Conservation (phyloP, 2,113 vertebrate species). For the Pelecanoides urinatrix region DNA sequence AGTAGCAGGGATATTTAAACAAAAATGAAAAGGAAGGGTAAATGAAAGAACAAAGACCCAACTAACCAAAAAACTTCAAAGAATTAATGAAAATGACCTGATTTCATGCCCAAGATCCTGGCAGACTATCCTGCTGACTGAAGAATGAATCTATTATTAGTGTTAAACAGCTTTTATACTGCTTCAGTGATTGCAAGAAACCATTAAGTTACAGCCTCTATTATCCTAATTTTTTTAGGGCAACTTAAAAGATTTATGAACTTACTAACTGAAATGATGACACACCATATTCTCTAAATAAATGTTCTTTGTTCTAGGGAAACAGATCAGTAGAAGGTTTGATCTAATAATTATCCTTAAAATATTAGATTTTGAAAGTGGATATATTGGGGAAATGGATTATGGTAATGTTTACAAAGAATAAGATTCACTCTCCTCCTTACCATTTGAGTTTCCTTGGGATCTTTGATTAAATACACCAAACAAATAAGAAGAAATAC, state of each 20-base stretch:
- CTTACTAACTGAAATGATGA: conserved; percentile 12
- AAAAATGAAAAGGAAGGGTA: conserved; percentile 23
- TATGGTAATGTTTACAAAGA: not conserved
- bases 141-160: conserved; percentile 32
- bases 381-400: not conserved
- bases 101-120: conserved; percentile 15
- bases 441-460: not conserved
- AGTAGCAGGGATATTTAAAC: not conserved
- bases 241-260: conserved; percentile 35
- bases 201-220: conserved; percentile 34
- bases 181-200: conserved; percentile 19
- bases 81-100: conserved; percentile 18
- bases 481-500: conserved; percentile 10
- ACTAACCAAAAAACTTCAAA: not conserved
- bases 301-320: conserved; percentile 21
- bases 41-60: conserved; percentile 21
- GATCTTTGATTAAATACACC: not conserved
- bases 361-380: not conserved
- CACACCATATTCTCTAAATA: conserved; percentile 1
- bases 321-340: not conserved
- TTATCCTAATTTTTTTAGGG: conserved; percentile 32
- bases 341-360: conserved; percentile 10
- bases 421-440: not conserved
- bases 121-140: conserved; percentile 13
- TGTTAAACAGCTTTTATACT: conserved; percentile 47